phyloP scores from a whole-genome alignment of 2,888 invertebrate genomes.

The Stenchaetothrips biformis region DNA sequence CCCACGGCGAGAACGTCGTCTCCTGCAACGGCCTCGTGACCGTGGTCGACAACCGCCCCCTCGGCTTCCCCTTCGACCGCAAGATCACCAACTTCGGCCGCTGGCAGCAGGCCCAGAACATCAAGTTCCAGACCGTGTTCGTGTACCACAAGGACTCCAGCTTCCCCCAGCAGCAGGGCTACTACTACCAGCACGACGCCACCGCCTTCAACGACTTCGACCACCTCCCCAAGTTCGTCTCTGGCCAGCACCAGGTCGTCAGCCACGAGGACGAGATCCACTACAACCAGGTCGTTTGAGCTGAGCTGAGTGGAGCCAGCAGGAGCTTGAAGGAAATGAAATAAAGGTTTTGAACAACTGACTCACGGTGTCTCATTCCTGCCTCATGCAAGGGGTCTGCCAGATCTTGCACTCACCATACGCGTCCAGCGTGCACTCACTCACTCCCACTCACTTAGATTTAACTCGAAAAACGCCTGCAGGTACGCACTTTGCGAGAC shows the following conservation, averaged over 20 bases:
- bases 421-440: no score
- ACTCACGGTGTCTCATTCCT: no score
- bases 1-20: conserved; percentile 39
- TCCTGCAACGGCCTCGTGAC: conserved; percentile 50
- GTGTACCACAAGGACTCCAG: conserved; percentile 57
- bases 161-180: conserved; percentile 38
- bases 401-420: no score
- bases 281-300: neutral
- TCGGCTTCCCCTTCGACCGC: conserved; percentile 72
- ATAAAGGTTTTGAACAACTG: no score
- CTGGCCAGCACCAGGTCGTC: conserved; percentile 5
- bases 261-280: neutral
- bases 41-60: conserved; percentile 56
- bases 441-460: no score
- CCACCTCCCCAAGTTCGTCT: neutral
- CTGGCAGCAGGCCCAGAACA: conserved; percentile 60
- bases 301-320: no score
- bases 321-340: no score
- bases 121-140: conserved; percentile 55
- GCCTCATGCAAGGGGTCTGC: no score
- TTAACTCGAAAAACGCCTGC: no score
- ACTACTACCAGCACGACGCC: neutral
- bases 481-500: no score
- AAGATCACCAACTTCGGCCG: conserved; percentile 56
- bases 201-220: neutral